phyloP scores from a whole-genome alignment of 53 echinoderm and acorn worm species.

The Luidia sarsii region DNA sequence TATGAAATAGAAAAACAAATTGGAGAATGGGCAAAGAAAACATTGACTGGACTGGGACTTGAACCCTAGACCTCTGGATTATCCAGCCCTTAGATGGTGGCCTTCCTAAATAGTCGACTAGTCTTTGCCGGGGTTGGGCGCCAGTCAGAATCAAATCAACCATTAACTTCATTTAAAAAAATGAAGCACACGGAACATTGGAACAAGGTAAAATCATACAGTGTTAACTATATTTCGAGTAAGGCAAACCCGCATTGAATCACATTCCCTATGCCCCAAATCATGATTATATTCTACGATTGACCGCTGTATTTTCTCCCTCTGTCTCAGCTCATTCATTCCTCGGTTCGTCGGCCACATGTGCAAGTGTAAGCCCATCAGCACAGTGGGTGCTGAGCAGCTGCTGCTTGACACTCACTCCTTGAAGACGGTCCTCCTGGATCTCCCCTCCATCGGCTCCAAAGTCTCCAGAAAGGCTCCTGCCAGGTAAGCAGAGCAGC shows the following conservation, averaged over 20 bases:
- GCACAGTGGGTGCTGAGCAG: conserved; percentile 98
- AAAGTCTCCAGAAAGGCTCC: conserved; percentile 96
- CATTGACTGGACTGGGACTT: no score
- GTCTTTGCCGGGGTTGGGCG: no score
- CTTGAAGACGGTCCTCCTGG: conserved; percentile 94
- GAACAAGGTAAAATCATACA: neutral
- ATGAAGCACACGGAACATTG: no score
- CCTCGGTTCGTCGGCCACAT: conserved; percentile 91
- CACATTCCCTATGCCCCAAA: neutral
- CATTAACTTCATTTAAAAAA: no score
- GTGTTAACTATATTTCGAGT: neutral
- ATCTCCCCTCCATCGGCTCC: conserved; percentile 95
- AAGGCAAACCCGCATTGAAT: neutral
- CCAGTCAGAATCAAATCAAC: no score
- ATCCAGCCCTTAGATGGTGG: no score
- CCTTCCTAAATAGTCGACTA: no score
- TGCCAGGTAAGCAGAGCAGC: conserved; percentile 73
- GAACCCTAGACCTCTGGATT: no score
- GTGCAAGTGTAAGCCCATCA: conserved; percentile 97
- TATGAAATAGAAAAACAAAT: no score
- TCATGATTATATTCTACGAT: no score
- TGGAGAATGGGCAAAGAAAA: no score
- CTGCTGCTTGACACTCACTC: conserved; percentile 95
- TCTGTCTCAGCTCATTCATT: conserved; percentile 96
- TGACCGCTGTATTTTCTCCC: no score